phyloP scores from a whole-genome alignment of 1,140 invertebrate genomes.

The Drosophila yakuba region DNA sequence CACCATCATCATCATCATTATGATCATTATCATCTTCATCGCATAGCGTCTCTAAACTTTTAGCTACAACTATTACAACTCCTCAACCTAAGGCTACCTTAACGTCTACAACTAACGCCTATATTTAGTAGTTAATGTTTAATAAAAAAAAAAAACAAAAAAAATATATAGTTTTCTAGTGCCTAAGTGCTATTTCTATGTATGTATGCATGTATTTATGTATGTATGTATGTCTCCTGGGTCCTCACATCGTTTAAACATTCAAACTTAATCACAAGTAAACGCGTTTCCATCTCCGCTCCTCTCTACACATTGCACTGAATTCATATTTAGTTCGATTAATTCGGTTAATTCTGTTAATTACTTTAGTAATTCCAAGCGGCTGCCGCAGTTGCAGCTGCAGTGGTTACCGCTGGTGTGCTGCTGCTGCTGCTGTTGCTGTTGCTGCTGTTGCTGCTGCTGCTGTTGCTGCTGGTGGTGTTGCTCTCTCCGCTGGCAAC shows the following conservation, averaged over 20 bases:
- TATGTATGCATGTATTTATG: conserved; percentile 7
- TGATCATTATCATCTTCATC: conserved; percentile 29
- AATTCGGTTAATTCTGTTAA: too few species aligned
- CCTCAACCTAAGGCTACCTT: conserved; percentile 20
- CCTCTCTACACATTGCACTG: conserved; percentile 65
- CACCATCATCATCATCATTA: conserved; percentile 14
- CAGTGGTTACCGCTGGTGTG: conserved; percentile 12
- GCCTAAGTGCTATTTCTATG: conserved; percentile 20
- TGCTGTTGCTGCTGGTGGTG: not conserved
- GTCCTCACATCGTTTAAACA: conserved; percentile 23
- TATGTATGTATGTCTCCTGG: conserved; percentile 20
- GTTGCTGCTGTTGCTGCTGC: not conserved
- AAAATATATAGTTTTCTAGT: conserved; percentile 19
- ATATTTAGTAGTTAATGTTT: conserved; percentile 37
- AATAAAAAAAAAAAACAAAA: conserved; percentile 30
- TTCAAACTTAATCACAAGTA: conserved; percentile 80
- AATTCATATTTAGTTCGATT: conserved; percentile 2
- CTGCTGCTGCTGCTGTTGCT: not conserved
- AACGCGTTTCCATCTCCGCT: conserved; percentile 38
- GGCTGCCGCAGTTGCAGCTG: conserved; percentile 19
- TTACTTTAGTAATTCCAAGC: conserved; percentile 66
- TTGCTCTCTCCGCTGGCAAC: not conserved
- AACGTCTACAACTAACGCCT: conserved; percentile 31
- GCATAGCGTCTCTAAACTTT: conserved; percentile 80
- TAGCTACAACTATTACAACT: conserved; percentile 65